These are phyloP conservation scores for Metopolophium dirhodum DNA, from an alignment of 1,140 invertebrate genomes.

Conservation along the genomic window DNA sequence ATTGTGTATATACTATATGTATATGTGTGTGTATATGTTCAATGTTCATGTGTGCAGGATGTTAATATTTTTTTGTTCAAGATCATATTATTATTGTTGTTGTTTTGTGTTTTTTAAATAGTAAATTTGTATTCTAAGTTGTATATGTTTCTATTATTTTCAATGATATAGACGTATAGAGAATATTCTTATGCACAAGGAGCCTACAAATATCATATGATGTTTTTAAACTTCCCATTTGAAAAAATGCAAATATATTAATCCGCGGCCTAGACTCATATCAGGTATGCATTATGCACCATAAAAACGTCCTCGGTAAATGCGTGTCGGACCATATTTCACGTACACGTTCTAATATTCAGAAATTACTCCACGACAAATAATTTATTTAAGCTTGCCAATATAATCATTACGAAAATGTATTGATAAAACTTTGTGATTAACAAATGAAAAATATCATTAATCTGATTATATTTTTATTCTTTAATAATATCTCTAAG, in stretches of 20 bases:
- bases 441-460: background rate
- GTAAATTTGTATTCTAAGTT: slow-evolving; percentile 29
- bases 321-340: slow-evolving; percentile 18
- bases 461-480: background rate
- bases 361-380: slow-evolving; percentile 14
- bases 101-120: background rate
- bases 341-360: slow-evolving; percentile 20
- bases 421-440: background rate
- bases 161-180: background rate
- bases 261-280: slow-evolving; percentile 12
- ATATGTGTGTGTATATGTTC: background rate
- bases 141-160: slow-evolving; percentile 2
- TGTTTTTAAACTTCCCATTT: background rate
- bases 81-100: slow-evolving; percentile 14
- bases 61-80: slow-evolving; percentile 4
- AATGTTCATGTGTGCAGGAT: background rate
- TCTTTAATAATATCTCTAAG: background rate
- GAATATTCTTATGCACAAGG: background rate
- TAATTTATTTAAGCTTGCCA: slow-evolving; percentile 13
- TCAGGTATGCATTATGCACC: slow-evolving; percentile 16
- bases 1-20: background rate
- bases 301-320: slow-evolving; percentile 46
- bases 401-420: background rate
- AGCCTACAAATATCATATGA: slow-evolving; percentile 13
- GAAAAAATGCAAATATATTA: slow-evolving; percentile 8